These are phyloP conservation scores for Steatocranus sp. DNA, from an alignment of 2,797 vertebrate genomes.

Conservation along the genomic window DNA sequence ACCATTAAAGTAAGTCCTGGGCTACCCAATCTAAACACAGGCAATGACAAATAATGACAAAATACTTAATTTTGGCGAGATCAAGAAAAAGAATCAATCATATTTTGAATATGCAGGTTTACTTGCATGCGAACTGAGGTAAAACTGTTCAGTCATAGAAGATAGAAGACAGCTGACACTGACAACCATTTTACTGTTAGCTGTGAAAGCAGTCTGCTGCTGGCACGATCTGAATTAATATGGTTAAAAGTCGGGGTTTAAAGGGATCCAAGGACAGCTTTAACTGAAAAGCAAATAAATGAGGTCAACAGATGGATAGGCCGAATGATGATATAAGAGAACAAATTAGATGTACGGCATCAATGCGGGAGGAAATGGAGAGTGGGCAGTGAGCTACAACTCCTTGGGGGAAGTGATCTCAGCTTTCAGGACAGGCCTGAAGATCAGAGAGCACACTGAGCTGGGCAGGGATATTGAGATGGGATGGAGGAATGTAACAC, in stretches of 20 bases:
- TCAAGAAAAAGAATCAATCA: background rate
- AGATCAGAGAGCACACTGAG: constrained; percentile 36
- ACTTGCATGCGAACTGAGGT: background rate
- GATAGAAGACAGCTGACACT: background rate
- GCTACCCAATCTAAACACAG: background rate
- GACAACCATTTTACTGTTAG: background rate
- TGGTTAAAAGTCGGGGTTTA: background rate
- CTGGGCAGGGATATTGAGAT: constrained; percentile 49
- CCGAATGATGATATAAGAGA: background rate
- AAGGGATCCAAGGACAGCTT: background rate
- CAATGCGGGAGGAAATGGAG: constrained; percentile 5
- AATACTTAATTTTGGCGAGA: background rate
- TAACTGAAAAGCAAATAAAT: background rate
- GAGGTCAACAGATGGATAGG: background rate
- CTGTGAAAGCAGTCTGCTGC: background rate
- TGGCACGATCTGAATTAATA: background rate
- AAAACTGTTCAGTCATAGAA: background rate
- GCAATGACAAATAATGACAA: background rate
- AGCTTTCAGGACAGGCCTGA: constrained; percentile 19
- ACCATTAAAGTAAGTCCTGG: background rate
- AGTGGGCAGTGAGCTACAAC: background rate
- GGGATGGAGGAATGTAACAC: constrained; percentile 73
- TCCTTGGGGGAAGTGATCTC: constrained; percentile 4
- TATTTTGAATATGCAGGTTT: background rate
- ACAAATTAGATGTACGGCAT: background rate